phyloP scores from a whole-genome alignment of 1,140 invertebrate species.

The Polypedilum vanderplanki region DNA sequence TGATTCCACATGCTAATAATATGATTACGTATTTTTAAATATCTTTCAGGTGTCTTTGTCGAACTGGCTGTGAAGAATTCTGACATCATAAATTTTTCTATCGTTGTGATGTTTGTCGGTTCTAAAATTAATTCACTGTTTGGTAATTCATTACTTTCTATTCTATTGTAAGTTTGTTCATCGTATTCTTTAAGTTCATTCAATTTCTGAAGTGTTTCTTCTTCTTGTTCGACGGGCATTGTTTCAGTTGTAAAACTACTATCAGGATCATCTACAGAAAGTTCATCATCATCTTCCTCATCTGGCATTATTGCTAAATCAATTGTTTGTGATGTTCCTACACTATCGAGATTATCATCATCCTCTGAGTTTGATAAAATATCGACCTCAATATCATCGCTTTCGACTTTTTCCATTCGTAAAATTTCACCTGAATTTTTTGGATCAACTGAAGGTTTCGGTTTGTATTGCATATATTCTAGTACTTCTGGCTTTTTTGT shows the following conservation, averaged over 20 bases:
- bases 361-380: constrained; percentile 20
- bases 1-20: constrained; percentile 52
- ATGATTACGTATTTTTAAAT: constrained; percentile 55
- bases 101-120: constrained; percentile 44
- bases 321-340: neutral
- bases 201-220: neutral
- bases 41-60: constrained; percentile 53
- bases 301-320: neutral
- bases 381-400: constrained; percentile 10
- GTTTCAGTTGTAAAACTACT: neutral
- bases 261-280: neutral
- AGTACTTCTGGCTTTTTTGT: neutral
- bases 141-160: constrained; percentile 42
- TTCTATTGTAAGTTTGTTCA: constrained; percentile 32
- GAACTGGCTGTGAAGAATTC: constrained; percentile 55
- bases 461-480: neutral
- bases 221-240: constrained; percentile 8
- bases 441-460: neutral
- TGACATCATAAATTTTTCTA: constrained; percentile 51
- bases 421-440: constrained; percentile 2
- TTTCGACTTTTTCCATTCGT: neutral
- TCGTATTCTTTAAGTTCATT: constrained; percentile 32
- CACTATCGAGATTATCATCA: neutral
- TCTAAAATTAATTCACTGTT: constrained; percentile 44
- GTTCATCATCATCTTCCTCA: neutral